Percentiles rank a stretch among this genome's conserved stretches.
These are phyloP conservation scores for Chironomus riparius DNA, from an alignment of 2,888 invertebrate genomes.

Conservation along the genomic window DNA sequence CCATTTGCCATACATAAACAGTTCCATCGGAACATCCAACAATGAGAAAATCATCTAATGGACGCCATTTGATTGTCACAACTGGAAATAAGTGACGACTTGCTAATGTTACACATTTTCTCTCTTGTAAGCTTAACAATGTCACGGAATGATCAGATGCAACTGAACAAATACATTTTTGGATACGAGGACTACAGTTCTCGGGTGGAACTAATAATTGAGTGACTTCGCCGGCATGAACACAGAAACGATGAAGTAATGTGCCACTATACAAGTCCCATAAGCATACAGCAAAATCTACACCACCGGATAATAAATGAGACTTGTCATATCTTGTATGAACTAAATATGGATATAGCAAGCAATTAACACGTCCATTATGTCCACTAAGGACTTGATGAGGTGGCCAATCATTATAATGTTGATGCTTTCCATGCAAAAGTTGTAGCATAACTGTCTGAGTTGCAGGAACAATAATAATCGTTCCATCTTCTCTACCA, in stretches of 20 bases:
- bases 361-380: conserved; percentile 85
- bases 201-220: conserved; percentile 91
- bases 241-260: conserved; percentile 87
- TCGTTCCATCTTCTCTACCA: conserved; percentile 90
- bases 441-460: conserved; percentile 91
- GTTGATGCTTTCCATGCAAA: conserved; percentile 78
- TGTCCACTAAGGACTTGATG: conserved; percentile 85
- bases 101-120: conserved; percentile 90
- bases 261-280: conserved; percentile 92
- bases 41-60: conserved; percentile 95
- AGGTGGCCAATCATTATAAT: conserved; percentile 80
- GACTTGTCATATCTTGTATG: conserved; percentile 79
- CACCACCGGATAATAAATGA: conserved; percentile 89
- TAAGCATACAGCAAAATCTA: conserved; percentile 93
- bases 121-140: conserved; percentile 73
- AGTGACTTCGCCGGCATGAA: conserved; percentile 95
- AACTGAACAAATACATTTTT: conserved; percentile 92
- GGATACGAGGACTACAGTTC: conserved; percentile 77
- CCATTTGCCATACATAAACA: conserved; percentile 99
- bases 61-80: conserved; percentile 90
- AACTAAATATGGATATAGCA: conserved; percentile 89
- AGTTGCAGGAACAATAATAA: conserved; percentile 91
- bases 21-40: conserved; percentile 96
- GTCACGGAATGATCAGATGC: conserved; percentile 98
- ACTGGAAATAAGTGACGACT: conserved; percentile 88